Conservation (phyloP, 2,888 invertebrate genomes). For the Parapristionchus giblindavisi region DNA sequence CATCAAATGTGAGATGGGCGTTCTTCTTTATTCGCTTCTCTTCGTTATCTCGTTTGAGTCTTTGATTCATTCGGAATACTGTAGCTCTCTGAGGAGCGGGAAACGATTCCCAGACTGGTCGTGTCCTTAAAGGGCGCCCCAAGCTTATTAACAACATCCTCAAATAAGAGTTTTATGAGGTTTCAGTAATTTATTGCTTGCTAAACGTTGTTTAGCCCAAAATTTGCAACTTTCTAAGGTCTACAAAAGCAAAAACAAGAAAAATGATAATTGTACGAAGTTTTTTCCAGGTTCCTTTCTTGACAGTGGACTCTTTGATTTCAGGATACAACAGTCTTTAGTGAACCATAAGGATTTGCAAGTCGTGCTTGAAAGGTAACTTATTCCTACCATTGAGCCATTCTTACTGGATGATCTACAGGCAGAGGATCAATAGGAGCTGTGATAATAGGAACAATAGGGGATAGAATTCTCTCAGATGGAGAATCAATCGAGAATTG, state of each 20-base stretch:
- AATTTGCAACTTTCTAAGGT: too few species aligned
- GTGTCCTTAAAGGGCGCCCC: too few species aligned
- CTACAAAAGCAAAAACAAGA: too few species aligned
- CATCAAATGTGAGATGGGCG: constrained; percentile 16
- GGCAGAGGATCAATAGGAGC: constrained; percentile 7
- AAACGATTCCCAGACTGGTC: constrained; percentile 26
- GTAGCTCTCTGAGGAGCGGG: constrained; percentile 20
- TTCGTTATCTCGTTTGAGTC: background rate
- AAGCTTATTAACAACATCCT: too few species aligned
- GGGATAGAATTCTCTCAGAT: background rate
- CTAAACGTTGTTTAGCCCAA: too few species aligned
- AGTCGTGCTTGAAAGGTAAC: too few species aligned
- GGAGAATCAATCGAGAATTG: constrained; percentile 16
- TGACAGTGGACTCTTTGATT: constrained; percentile 6
- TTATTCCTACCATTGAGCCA: background rate
- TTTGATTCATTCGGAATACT: constrained; percentile 14
- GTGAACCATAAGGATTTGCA: background rate
- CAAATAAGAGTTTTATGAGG: too few species aligned
- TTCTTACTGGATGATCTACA: constrained; percentile 4
- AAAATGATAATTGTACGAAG: background rate
- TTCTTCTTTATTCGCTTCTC: constrained; percentile 3
- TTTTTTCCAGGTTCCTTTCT: too few species aligned
- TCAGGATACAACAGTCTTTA: background rate
- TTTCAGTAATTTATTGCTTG: too few species aligned
- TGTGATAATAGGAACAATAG: constrained; percentile 4